These are phyloP conservation scores for Dipodomys merriami DNA, from an alignment of 2,113 vertebrate genomes.

Conservation along the genomic window DNA sequence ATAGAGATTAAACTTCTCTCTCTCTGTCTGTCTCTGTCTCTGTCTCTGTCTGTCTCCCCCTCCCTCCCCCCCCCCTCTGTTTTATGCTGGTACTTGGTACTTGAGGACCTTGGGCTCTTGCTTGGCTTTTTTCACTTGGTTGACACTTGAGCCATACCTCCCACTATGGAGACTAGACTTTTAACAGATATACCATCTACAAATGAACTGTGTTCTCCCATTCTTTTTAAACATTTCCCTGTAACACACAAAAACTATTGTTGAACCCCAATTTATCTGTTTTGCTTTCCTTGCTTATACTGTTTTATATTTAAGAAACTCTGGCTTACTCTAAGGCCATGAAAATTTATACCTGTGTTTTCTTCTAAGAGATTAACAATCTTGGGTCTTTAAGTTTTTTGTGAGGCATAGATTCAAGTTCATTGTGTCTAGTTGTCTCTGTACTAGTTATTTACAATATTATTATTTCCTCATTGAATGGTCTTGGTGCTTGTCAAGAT, in stretches of 20 bases:
- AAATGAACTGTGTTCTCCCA: no score
- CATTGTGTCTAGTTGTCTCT: background rate
- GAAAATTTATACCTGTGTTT: background rate
- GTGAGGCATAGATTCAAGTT: background rate
- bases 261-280: no score
- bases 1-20: background rate
- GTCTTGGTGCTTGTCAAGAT: background rate
- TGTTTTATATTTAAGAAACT: slow-evolving; percentile 14
- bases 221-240: no score
- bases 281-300: background rate
- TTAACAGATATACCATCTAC: no score
- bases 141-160: no score
- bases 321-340: background rate
- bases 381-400: slow-evolving; percentile 17
- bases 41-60: background rate
- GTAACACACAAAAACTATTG: no score
- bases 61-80: no score
- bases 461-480: background rate
- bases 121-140: no score
- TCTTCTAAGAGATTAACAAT: background rate
- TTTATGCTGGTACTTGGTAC: background rate
- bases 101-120: background rate
- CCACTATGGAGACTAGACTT: no score
- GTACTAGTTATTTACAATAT: background rate
- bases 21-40: background rate